Base-by-base conservation (phyloP, 1,140 invertebrate genomes). In the Plutomurus gul region DNA sequence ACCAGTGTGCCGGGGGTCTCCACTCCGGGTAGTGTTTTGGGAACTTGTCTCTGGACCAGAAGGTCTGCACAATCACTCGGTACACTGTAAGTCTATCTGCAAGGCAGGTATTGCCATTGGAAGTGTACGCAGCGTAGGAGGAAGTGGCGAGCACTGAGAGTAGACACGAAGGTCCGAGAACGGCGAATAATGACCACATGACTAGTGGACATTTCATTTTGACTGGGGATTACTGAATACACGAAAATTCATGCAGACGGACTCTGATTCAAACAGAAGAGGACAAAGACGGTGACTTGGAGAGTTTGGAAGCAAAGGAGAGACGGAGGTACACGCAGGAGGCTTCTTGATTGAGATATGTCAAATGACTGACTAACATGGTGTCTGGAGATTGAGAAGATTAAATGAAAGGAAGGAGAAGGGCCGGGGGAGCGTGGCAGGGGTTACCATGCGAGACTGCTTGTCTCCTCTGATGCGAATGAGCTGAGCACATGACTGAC, bases 1-100 rank as follows among this genome's bases (percentile, higher is more conserved):
- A 94, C 92, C 94, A 97, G 86, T 96, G 94, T 3, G 95, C 95
- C 0, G 92, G 92, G 18, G 95, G 95, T 86, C 94, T 90, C 93
- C 93, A 96, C 85, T 94, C 93, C 0, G 95, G 95, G 86, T 94
- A 97, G 86, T 96, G 94, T 85, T 95, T 95, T 6, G 76, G 76
- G 33, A 78, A 78, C 10, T 91, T 91, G 81, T 93, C 91, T 74
- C 92, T 89, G n/a, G 93, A 93, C 95, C 95, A 97, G 85, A 93
- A 94, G 40, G 94, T 96, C 85, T 94, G 91, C 84, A 96, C 86
- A 33, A 93, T 92, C 85, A 96, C 91, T 85, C 92, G 91, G 86
- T 96, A 97, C 79, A 94, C 90, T 51, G 92, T 94, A 86, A 97
- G 85, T 80, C 92, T 91, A 84, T 92, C 90, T 16, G 70, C 70